Base-by-base conservation (phyloP, 1,140 invertebrate genomes). In the Trichogramma pretiosum region DNA sequence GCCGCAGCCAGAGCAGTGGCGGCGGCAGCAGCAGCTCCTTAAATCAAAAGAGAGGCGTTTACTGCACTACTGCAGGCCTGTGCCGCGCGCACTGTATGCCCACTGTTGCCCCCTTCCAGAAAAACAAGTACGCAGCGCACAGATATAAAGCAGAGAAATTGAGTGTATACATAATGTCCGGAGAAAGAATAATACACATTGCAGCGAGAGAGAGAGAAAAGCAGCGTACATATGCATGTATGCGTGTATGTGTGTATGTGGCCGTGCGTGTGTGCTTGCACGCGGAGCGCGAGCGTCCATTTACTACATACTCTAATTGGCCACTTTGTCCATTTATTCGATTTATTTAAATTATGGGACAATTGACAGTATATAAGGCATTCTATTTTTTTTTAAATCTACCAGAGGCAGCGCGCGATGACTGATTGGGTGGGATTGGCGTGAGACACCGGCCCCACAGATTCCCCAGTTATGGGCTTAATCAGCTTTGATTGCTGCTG, bases 381-480 rank as follows among this genome's bases (percentile, higher is more conserved):
- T 72, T 72, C 69, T 72, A 72, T 72, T 72, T 72, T n/a, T n/a
- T n/a, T 70, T 72, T 72, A 70, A 70, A 70, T 72, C 69, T 72
- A 67, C 66, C 63, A 60, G 63, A 61, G 68, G 58, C 62, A 50
- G 56, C 18, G 28, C n/a, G 48, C 21, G 14, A 24, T 58, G 54
- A 60, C 63, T 72, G 68, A 72, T 72, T 72, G 68, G 66, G 58
- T 56, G 66, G 67, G 66, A 72, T 72, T 72, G 68, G 68, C 69
- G 69, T 72, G 69, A 72, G 69, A 72, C 68, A 68, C 67, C 64
- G 65, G 67, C 65, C 66, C 67, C 67, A 72, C 69, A 72, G 69
- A 72, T 72, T 72, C 69, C 68, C 69, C 69, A 72, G 69, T 72
- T 70, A 67, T 68, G 66, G 67, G 69, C 69, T 72, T 72, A 72